Base-by-base conservation (phyloP, 2,888 invertebrate genomes). In the Leptopilina drosophilae region DNA sequence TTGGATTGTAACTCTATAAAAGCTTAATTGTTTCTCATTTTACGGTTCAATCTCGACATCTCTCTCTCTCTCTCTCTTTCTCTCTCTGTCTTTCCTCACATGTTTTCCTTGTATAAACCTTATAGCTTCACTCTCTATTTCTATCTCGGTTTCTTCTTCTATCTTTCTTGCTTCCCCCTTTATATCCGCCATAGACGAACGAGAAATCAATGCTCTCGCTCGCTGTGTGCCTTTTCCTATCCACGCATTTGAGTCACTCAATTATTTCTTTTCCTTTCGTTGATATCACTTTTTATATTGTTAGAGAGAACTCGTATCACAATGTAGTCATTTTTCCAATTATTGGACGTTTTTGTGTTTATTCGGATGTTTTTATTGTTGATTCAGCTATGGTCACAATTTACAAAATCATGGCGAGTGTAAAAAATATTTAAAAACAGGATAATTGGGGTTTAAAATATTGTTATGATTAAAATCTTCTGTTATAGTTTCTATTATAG, bases 21-120 rank as follows among this genome's bases (percentile, higher is more conserved):
- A 89, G 88, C 87, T 90, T 89, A 89, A 90, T 90, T 89, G 89
- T 89, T 90, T 89, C 88, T 89, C 89, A 88, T 89, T 89, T 89
- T 88, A 89, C 88, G 89, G 87, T 88, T 89, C 88, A 87, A 89
- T 89, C 87, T 83, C 69, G 85, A 79, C 82, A 81, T 64, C 20
- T 42, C 49, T 69, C 53, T 82, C 42, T 64, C 20, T 42, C 11
- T 69, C 26, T 82, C 79, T 26, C 20, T 64, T 9, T 42, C 11
- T 69, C 26, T 82, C 79, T 26, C 20, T 42, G 49, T 69, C 26
- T 82, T 78, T 84, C 85, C 85, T 87, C 85, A 85, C 86, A 85
- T 79, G 84, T 80, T 78, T 75, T 76, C 62, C 66, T 69, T 2
- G 33, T 33, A 33, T 33, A 33, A 4, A 75, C 77, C 81, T 73